Percentiles rank a stretch among this genome's conserved stretches.
phyloP scores from a whole-genome alignment of 2,888 invertebrate species.

The Cremastinae sp. region DNA sequence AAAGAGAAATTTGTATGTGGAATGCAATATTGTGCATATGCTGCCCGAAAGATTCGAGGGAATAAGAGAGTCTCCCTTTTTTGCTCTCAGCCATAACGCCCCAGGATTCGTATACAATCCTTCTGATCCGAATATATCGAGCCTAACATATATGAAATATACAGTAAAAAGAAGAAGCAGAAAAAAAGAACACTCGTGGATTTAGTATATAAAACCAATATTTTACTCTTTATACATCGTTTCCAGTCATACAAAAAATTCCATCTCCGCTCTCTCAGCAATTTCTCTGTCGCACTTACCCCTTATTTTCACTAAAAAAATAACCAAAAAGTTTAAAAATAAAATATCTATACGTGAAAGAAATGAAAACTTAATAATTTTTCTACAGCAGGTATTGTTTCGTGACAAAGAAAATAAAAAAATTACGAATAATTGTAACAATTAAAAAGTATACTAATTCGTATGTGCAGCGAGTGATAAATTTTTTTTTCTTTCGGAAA shows the following conservation, averaged over 20 bases:
- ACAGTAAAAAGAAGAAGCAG: constrained; percentile 13
- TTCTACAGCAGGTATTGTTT: no score
- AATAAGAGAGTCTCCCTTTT: constrained; percentile 18
- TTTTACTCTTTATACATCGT: constrained; percentile 25
- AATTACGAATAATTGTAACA: no score
- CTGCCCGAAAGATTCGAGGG: constrained; percentile 2
- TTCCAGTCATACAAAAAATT: neutral
- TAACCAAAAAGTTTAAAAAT: neutral
- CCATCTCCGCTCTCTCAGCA: neutral
- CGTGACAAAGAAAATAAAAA: no score
- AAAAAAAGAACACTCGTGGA: neutral
- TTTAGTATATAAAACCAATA: constrained; percentile 26
- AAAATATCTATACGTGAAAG: no score
- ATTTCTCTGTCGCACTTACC: constrained; percentile 1
- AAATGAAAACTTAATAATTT: no score
- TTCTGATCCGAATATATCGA: constrained; percentile 44
- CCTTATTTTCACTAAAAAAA: neutral
- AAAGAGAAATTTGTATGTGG: constrained; percentile 15
- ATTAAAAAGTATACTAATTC: no score
- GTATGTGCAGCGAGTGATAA: neutral
- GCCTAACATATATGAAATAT: constrained; percentile 25
- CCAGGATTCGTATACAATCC: constrained; percentile 27
- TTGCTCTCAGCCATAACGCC: constrained; percentile 16
- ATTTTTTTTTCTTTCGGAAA: neutral
- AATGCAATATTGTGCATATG: constrained; percentile 53